Evolutionary conservation across 2,113 vertebrate species (phyloP).

Genomic region (Austrofundulus limnaeus): DNA sequence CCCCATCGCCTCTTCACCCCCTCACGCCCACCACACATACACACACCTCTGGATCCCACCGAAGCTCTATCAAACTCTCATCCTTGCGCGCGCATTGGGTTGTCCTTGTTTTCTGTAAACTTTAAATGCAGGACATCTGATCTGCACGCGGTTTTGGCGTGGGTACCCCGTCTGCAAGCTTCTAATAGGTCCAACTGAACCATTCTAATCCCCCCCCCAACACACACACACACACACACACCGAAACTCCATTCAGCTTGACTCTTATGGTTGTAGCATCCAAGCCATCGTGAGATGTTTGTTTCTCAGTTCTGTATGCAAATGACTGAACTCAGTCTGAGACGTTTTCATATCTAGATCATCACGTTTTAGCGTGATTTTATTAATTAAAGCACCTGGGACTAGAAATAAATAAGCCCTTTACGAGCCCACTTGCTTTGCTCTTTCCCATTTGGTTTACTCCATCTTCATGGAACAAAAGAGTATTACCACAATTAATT

Average conservation of each 20-base stretch:
- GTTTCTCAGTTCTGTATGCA: slow-evolving; percentile 42
- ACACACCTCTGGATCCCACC: not conserved
- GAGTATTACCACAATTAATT: too few species aligned
- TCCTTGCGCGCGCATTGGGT: not conserved
- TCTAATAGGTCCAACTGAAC: slow-evolving; percentile 32
- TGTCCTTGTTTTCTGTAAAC: slow-evolving; percentile 25
- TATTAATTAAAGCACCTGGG: too few species aligned
- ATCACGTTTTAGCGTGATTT: too few species aligned
- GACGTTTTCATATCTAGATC: too few species aligned
- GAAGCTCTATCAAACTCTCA: not conserved
- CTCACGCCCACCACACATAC: not conserved
- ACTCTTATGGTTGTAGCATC: slow-evolving; percentile 48
- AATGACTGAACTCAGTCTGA: slow-evolving; percentile 14
- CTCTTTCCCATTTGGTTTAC: too few species aligned
- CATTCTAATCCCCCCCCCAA: not conserved
- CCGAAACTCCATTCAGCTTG: slow-evolving; percentile 35
- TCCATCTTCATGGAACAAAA: too few species aligned
- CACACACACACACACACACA: too few species aligned
- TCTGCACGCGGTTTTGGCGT: slow-evolving; percentile 63
- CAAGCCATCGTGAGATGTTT: slow-evolving; percentile 44
- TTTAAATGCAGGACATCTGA: slow-evolving; percentile 54
- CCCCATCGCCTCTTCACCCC: too few species aligned
- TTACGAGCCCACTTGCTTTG: too few species aligned
- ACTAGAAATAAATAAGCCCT: too few species aligned
- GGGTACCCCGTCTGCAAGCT: slow-evolving; percentile 60